Evolutionary conservation across 2,888 invertebrate genomes (phyloP).

Genomic region (Macrophya alboannulata): DNA sequence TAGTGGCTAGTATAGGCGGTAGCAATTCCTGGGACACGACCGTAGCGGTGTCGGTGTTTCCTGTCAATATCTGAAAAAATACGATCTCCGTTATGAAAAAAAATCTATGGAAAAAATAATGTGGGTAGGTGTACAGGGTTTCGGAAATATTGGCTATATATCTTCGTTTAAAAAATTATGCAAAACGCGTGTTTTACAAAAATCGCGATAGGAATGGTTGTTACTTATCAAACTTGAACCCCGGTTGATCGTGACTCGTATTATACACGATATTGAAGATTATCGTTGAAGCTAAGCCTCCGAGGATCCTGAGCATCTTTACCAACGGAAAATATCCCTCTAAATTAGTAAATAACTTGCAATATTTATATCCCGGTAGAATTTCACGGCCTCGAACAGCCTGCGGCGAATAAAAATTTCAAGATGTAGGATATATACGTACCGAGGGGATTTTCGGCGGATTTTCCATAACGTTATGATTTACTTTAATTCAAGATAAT

Average conservation of each 20-base stretch:
- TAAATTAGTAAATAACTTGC: constrained; percentile 2
- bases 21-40: constrained; percentile 86
- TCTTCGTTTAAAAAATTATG: neutral
- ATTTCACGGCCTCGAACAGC: constrained; percentile 1
- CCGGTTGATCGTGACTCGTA: neutral
- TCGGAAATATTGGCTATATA: neutral
- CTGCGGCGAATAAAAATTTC: constrained; percentile 3
- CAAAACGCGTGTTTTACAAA: neutral
- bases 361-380: neutral
- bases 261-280: neutral
- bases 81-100: constrained; percentile 33
- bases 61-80: constrained; percentile 85
- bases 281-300: neutral
- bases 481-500: neutral
- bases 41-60: constrained; percentile 88
- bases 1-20: constrained; percentile 88
- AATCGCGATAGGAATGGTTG: neutral
- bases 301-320: neutral
- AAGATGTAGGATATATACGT: neutral
- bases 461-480: neutral
- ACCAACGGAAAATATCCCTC: neutral
- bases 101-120: neutral
- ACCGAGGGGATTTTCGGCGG: neutral
- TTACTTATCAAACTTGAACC: neutral
- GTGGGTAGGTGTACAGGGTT: neutral